Base-by-base conservation (phyloP, 2,888 invertebrate genomes). In the Tridacna gigas region DNA sequence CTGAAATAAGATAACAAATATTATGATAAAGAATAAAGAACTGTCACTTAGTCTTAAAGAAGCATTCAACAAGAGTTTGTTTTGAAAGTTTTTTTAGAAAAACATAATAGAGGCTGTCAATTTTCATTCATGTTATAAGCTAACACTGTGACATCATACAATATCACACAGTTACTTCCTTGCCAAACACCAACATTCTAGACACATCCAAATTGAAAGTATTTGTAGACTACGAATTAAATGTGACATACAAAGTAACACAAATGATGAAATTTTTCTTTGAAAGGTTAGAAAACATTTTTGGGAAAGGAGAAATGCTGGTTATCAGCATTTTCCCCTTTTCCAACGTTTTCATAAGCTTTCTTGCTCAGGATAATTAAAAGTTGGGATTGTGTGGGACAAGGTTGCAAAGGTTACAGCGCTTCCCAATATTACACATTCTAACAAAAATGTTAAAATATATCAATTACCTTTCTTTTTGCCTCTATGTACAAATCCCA, bases 401-500 rank as follows among this genome's bases (percentile, higher is more conserved):
- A 3, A 22, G 20, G 63, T 63, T 63, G 9, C 37, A 37, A 37
- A 37, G 2, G 7, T 37, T 7, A 37, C 7, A 7, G 7, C 37
- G 7, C 37, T 37, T 37, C 37, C 37, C 2, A 37, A 37, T 37
- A 37, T 37, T 37, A 37, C 2, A 2, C 37, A 37, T 37, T 37
- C 37, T 37, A 37, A 7, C 37, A 37, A 37, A 37, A 37, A 37
- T 4, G 37, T 37, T 37, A 37, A 37, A 37, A 37, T 37, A 37
- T 60, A 60, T 4, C 37, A 37, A 26, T 2, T 90, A 94, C 95
- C 91, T 92, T 93, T 85, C 90, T 93, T 86, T 94, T 93, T 18
- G 89, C 90, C 37, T 93, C 93, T 75, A 94, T 92, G 83, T 91
- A 95, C 7, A 93, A 79, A 74, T 94, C 91, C 95, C 95, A 95